phyloP scores from a whole-genome alignment of 53 echinoderm and acorn worm species.

The Patiria pectinifera region DNA sequence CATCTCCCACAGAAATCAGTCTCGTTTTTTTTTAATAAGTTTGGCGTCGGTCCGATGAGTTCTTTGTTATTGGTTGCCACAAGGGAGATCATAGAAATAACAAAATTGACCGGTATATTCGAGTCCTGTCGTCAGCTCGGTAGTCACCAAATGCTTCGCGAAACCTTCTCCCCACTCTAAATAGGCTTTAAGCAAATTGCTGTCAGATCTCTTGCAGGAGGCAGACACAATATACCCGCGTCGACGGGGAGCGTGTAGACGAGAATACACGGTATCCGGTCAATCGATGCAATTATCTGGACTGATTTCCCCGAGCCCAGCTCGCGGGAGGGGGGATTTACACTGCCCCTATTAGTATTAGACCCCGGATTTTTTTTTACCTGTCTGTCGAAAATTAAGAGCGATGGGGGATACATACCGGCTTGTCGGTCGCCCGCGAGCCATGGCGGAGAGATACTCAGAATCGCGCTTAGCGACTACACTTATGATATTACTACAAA shows the following conservation, averaged over 20 bases:
- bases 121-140: too few relatives aligned
- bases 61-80: too few relatives aligned
- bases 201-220: too few relatives aligned
- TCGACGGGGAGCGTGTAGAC: background rate
- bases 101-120: too few relatives aligned
- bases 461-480: background rate
- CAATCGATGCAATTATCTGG: constrained; percentile 24
- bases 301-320: background rate
- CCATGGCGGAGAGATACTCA: background rate
- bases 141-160: too few relatives aligned
- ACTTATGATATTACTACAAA: background rate
- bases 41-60: too few relatives aligned
- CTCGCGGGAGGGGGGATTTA: background rate
- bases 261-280: background rate
- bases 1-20: too few relatives aligned
- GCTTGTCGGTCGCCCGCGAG: background rate
- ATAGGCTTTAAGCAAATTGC: background rate
- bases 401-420: background rate
- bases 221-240: background rate
- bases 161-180: background rate
- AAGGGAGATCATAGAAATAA: too few relatives aligned
- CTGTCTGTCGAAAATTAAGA: background rate
- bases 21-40: too few relatives aligned
- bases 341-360: background rate
- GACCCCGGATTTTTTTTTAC: background rate